These are phyloP conservation scores for Neosalanx taihuensis DNA, from an alignment of 2,797 vertebrate species.

Conservation along the genomic window DNA sequence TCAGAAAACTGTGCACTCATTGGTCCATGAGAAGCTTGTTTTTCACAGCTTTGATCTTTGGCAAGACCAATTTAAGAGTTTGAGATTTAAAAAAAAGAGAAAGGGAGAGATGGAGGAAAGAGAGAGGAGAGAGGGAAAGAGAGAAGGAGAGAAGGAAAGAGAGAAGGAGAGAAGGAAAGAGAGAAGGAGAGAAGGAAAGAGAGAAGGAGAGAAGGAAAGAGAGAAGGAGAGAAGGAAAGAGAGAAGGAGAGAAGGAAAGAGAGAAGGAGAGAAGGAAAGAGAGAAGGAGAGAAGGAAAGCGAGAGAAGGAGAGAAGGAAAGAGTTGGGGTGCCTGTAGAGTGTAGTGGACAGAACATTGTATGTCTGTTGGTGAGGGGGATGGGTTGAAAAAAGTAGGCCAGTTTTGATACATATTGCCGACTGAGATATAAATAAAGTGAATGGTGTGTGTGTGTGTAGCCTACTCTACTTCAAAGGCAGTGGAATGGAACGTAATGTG, in stretches of 20 bases:
- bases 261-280: background rate
- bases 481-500: conserved; percentile 32
- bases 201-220: background rate
- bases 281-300: background rate
- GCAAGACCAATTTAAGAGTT: no score
- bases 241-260: background rate
- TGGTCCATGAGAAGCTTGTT: no score
- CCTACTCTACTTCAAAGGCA: conserved; percentile 43
- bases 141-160: background rate
- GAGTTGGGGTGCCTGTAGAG: background rate
- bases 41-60: no score
- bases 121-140: no score
- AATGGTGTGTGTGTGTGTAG: conserved; percentile 1
- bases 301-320: background rate
- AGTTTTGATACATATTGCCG: background rate
- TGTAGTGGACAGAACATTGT: background rate
- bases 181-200: background rate
- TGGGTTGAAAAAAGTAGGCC: background rate
- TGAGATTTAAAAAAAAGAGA: background rate
- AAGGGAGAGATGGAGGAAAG: background rate
- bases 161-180: background rate
- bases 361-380: background rate
- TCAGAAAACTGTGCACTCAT: no score
- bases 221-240: background rate
- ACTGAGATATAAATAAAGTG: background rate